Conservation (phyloP, 2,888 invertebrate species). For the Mythimna pallens region DNA sequence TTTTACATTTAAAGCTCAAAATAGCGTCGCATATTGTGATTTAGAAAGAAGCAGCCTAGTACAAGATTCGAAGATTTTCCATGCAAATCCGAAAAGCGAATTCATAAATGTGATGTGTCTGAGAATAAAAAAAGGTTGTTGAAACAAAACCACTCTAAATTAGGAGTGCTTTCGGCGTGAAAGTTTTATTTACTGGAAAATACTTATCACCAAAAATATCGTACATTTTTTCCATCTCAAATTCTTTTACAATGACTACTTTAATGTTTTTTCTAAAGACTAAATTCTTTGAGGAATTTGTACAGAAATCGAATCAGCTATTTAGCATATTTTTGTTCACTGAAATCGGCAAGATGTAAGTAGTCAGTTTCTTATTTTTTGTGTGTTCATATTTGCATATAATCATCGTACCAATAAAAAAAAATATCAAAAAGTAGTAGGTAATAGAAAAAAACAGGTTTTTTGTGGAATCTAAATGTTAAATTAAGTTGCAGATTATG, state of each 20-base stretch:
- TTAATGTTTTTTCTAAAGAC: background rate
- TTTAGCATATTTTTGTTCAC: too few species aligned
- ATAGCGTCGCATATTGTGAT: background rate
- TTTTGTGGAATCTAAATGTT: too few species aligned
- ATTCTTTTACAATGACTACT: background rate
- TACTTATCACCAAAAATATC: background rate
- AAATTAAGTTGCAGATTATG: too few species aligned
- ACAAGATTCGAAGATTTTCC: too few species aligned
- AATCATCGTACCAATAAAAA: too few species aligned
- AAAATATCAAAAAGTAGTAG: too few species aligned
- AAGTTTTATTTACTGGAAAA: constrained; percentile 22
- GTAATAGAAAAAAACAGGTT: too few species aligned
- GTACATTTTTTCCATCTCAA: background rate
- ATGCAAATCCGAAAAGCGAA: background rate
- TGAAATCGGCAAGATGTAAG: too few species aligned
- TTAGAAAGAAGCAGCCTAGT: background rate
- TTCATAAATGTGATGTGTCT: background rate
- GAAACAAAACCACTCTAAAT: constrained; percentile 3
- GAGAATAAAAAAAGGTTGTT: background rate
- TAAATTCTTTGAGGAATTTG: background rate
- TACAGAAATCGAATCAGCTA: too few species aligned
- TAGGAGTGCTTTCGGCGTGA: background rate
- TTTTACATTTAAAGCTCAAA: background rate
- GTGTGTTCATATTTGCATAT: too few species aligned
- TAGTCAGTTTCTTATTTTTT: too few species aligned